Conservation (phyloP, 1,140 invertebrate genomes). For the Vollenhovia emeryi region DNA sequence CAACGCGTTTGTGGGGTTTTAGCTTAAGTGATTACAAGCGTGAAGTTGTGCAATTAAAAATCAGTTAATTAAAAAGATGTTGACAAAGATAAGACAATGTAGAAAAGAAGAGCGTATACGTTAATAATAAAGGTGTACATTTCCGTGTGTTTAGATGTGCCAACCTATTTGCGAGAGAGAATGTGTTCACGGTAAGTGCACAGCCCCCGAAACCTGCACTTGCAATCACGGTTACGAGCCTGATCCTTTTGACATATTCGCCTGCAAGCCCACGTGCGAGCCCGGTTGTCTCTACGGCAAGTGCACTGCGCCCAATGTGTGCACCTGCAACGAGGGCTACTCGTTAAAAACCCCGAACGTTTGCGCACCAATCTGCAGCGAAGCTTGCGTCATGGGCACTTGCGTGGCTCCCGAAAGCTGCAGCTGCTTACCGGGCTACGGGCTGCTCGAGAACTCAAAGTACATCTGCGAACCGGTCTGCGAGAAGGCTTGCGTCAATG, state of each 20-base stretch:
- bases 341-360: not conserved
- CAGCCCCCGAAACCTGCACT: slow-evolving; percentile 71
- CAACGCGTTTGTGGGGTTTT: too few species aligned
- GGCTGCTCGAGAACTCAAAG: not conserved
- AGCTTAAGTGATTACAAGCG: too few species aligned
- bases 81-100: not conserved
- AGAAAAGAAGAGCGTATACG: not conserved
- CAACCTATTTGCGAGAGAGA: slow-evolving; percentile 61
- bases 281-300: slow-evolving; percentile 45
- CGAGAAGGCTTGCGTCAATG: slow-evolving; percentile 62
- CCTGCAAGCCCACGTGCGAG: slow-evolving; percentile 58
- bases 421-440: slow-evolving; percentile 61
- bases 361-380: slow-evolving; percentile 64
- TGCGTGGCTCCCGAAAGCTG: slow-evolving; percentile 68
- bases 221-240: slow-evolving; percentile 72
- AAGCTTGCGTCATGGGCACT: slow-evolving; percentile 56
- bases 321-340: slow-evolving; percentile 67
- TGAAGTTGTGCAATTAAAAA: too few species aligned
- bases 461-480: slow-evolving; percentile 67
- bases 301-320: slow-evolving; percentile 59
- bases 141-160: slow-evolving; percentile 6
- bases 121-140: not conserved
- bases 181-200: slow-evolving; percentile 69
- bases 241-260: not conserved
- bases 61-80: too few species aligned